These are phyloP conservation scores for Polypterus senegalus DNA, from an alignment of 2,113 vertebrate species.

Conservation along the genomic window DNA sequence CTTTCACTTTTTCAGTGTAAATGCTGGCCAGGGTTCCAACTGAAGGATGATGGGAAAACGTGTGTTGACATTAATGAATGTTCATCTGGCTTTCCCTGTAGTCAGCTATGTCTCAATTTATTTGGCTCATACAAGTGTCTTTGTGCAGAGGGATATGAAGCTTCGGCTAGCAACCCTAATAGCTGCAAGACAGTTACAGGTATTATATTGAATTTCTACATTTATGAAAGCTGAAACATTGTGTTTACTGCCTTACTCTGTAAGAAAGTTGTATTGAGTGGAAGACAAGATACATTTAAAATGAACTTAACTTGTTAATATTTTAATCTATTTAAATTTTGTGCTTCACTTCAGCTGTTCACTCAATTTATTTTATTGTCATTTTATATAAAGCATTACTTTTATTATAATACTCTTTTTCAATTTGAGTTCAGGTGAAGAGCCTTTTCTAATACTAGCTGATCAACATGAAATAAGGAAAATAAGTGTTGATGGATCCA, in stretches of 20 bases:
- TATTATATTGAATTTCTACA: conserved; percentile 27
- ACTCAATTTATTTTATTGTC: too few species aligned
- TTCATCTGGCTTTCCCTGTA: conserved; percentile 78
- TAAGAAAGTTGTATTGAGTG: too few species aligned
- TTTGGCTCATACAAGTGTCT: conserved; percentile 89
- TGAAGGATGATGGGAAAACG: conserved; percentile 91
- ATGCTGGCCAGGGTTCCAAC: conserved; percentile 91
- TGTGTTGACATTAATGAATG: conserved; percentile 92
- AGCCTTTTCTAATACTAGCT: conserved; percentile 91
- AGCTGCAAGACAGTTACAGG: conserved; percentile 88
- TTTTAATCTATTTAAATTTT: too few species aligned
- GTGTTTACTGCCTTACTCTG: too few species aligned
- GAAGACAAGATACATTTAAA: too few species aligned
- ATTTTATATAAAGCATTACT: not conserved
- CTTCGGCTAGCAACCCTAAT: conserved; percentile 65
- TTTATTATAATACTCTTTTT: conserved; percentile 20
- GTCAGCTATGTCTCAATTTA: conserved; percentile 91
- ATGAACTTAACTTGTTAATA: too few species aligned
- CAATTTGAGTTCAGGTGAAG: conserved; percentile 68
- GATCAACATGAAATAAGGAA: conserved; percentile 97
- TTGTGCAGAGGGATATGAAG: conserved; percentile 83
- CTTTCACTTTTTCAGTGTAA: conserved; percentile 66
- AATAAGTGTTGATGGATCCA: conserved; percentile 90
- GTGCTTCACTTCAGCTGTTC: too few species aligned
- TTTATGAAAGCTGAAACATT: too few species aligned